Conservation (phyloP, 1,140 invertebrate species). For the Papilio polytes region DNA sequence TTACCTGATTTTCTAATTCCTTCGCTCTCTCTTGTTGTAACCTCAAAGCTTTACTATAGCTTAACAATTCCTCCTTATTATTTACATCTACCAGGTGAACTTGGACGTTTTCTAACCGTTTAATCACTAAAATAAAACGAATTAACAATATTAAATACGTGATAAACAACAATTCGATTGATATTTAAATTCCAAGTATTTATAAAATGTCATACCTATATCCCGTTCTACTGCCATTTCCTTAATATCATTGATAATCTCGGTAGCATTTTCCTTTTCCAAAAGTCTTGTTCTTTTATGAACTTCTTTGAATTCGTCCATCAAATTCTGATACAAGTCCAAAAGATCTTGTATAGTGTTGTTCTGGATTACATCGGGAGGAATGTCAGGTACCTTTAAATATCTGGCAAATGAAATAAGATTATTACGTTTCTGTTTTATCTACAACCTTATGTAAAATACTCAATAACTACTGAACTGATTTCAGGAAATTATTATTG, state of each 20-base stretch:
- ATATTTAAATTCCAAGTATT: background rate
- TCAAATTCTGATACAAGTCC: slow-evolving; percentile 90
- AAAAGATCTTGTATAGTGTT: slow-evolving; percentile 89
- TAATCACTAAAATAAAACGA: slow-evolving; percentile 84
- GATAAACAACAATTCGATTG: background rate
- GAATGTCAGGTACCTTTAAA: slow-evolving; percentile 88
- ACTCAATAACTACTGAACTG: background rate
- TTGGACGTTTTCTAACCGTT: slow-evolving; percentile 88
- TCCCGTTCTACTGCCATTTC: slow-evolving; percentile 95
- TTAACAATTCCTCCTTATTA: slow-evolving; percentile 79
- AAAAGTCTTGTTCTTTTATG: slow-evolving; percentile 89
- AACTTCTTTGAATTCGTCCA: slow-evolving; percentile 92
- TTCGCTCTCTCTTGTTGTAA: slow-evolving; percentile 90
- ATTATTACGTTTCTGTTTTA: background rate
- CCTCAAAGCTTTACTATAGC: slow-evolving; percentile 84
- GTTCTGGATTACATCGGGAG: slow-evolving; percentile 92
- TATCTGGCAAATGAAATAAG: slow-evolving; percentile 57
- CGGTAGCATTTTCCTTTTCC: slow-evolving; percentile 85
- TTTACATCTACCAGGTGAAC: slow-evolving; percentile 75
- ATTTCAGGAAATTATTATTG: background rate
- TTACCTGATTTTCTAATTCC: slow-evolving; percentile 87
- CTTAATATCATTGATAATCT: slow-evolving; percentile 90
- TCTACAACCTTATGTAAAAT: background rate
- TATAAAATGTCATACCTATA: slow-evolving; percentile 79
- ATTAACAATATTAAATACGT: too few species aligned